Evolutionary conservation across 2,797 vertebrate species (phyloP).

Genomic region (Megalops cyprinoides): DNA sequence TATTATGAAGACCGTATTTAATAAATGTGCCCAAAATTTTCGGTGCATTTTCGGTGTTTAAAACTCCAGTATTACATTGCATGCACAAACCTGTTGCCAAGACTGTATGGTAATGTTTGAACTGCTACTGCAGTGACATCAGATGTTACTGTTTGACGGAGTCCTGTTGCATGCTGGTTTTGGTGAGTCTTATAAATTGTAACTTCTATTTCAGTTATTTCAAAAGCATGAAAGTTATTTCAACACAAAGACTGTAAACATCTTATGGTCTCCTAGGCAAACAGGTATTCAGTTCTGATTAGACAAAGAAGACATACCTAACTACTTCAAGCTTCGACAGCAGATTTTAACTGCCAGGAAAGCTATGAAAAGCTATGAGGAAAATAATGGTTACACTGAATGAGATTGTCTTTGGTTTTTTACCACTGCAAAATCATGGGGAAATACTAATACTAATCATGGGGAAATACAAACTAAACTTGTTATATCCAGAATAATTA

Average conservation of each 20-base stretch:
- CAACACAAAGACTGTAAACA: conserved; percentile 46
- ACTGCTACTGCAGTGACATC: background rate
- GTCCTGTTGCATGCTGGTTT: conserved; percentile 6
- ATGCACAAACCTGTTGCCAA: background rate
- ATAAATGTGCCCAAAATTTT: background rate
- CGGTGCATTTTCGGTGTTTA: background rate
- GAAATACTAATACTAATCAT: conserved; percentile 30
- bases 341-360: conserved; percentile 48
- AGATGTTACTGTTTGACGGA: background rate
- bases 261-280: conserved; percentile 55
- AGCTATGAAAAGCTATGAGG: conserved; percentile 43
- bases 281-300: conserved; percentile 72
- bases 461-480: conserved; percentile 28
- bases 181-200: background rate
- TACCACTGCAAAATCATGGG: conserved; percentile 24
- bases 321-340: conserved; percentile 64
- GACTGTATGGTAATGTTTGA: background rate
- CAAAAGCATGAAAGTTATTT: conserved; percentile 45
- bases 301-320: conserved; percentile 59
- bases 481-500: conserved; percentile 9
- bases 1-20: background rate
- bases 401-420: conserved; percentile 30
- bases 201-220: conserved; percentile 54
- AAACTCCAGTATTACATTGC: background rate
- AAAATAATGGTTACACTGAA: conserved; percentile 30